phyloP scores from a whole-genome alignment of 1,140 invertebrate genomes.

The Cydia strobilella region DNA sequence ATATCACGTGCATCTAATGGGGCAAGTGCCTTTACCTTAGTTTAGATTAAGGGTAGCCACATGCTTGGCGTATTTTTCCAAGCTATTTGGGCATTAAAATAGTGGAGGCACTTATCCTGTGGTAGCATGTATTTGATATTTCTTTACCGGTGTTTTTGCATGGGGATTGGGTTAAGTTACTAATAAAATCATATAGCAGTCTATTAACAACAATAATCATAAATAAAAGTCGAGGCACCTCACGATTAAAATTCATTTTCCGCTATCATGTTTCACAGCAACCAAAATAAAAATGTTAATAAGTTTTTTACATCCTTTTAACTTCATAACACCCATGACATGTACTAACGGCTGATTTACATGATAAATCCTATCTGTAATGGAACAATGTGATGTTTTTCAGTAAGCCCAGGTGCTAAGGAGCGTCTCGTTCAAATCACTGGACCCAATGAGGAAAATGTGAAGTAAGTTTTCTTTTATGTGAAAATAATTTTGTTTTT shows the following conservation, averaged over 20 bases:
- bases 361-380: slow-evolving; percentile 25
- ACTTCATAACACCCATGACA: slow-evolving; percentile 17
- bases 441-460: slow-evolving; percentile 94
- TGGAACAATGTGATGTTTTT: slow-evolving; percentile 69
- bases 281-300: background rate
- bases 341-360: slow-evolving; percentile 29
- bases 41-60: background rate
- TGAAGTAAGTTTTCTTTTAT: slow-evolving; percentile 84
- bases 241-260: background rate
- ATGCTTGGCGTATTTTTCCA: too few species aligned
- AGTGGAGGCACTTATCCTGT: background rate
- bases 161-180: background rate
- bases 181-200: slow-evolving; percentile 4
- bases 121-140: background rate
- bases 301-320: background rate
- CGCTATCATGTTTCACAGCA: background rate
- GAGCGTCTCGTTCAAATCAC: slow-evolving; percentile 96
- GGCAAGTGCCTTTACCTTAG: background rate
- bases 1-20: background rate
- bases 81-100: background rate
- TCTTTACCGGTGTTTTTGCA: background rate
- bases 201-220: slow-evolving; percentile 20
- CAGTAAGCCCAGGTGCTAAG: slow-evolving; percentile 94
- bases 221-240: slow-evolving; percentile 1
- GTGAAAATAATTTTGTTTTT: too few species aligned